Base-by-base conservation (phyloP, 2,113 vertebrate genomes). In the Saguinus midas region DNA sequence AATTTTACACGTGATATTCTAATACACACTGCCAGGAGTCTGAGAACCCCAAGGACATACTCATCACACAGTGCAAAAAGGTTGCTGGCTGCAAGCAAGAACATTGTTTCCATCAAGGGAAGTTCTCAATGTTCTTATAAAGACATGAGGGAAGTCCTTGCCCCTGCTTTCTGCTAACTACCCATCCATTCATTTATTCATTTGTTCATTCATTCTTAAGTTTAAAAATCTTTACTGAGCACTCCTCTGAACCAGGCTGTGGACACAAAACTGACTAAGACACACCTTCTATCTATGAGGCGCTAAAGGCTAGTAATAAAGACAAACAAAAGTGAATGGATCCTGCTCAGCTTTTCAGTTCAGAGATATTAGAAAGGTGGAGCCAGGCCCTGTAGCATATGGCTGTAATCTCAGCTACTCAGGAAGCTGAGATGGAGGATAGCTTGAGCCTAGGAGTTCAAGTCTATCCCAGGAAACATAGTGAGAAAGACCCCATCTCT, bases 51-150 rank as follows among this genome's bases (percentile, higher is more conserved):
- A 50, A 40, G 37, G 66, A 2, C 40, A 10, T 27, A 40, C 48
- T 57, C 58, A 37, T 27, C 10, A 50, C 48, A 58, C 1, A 1
- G 5, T 5, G 4, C 10, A 55, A 4, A 35, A 82, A 75, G 57
- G 21, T 23, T 25, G 37, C 61, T 5, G 18, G 14, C 3, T 9
- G 0, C 50, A 58, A 76, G 78, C 8, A 20, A 80, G 29, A 84
- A 13, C 8, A 25, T 0, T 11, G 18, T 32, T 55, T 43, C 25
- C 5, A 17, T 14, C 37, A 40, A 50, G 0, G 5, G 35, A 14
- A 8, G 3, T 52, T 48, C 25, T 76, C 76, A 10, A 35, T 8
- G 14, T 48, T 70, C 50, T 82, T 29, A 8, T 6, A 43, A 70
- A 82, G 80, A 35, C 27, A 29, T 0, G 5, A 87, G 37, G 40